These are phyloP conservation scores for Agrotis clavis DNA, from an alignment of 2,888 invertebrate species.

Conservation along the genomic window DNA sequence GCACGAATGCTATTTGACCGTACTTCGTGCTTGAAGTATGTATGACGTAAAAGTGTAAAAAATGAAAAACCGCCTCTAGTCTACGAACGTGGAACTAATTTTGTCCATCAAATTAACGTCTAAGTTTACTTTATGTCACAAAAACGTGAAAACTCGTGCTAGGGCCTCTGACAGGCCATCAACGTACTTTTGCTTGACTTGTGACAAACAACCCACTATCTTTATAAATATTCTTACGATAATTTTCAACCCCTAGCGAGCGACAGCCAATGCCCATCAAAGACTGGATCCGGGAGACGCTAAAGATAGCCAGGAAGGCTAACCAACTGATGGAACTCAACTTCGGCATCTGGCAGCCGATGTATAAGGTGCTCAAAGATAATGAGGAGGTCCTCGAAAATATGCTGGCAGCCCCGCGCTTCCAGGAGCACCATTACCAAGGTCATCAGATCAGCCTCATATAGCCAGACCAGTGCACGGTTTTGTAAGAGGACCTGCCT, in stretches of 20 bases:
- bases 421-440: constrained; percentile 75
- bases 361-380: constrained; percentile 81
- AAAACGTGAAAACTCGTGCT: too few species aligned
- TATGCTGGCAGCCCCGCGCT: constrained; percentile 75
- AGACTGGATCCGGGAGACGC: constrained; percentile 87
- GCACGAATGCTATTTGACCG: too few species aligned
- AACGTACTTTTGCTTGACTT: background rate
- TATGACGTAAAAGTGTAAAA: too few species aligned
- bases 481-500: constrained; percentile 12
- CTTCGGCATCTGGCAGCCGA: constrained; percentile 89
- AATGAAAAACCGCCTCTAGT: too few species aligned
- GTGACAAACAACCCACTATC: background rate
- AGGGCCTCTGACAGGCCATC: background rate
- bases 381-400: constrained; percentile 82
- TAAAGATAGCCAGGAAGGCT: constrained; percentile 87
- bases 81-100: too few species aligned
- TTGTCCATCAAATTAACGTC: too few species aligned
- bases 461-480: constrained; percentile 15
- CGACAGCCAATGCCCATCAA: constrained; percentile 71
- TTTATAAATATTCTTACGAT: background rate
- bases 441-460: constrained; percentile 30
- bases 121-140: too few species aligned
- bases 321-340: constrained; percentile 88
- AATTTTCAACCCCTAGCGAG: constrained; percentile 24
- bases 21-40: too few species aligned